Percentiles rank a stretch among this genome's conserved stretches.
These are phyloP conservation scores for Sylvia borin DNA, from an alignment of 2,797 vertebrate genomes.

Conservation along the genomic window DNA sequence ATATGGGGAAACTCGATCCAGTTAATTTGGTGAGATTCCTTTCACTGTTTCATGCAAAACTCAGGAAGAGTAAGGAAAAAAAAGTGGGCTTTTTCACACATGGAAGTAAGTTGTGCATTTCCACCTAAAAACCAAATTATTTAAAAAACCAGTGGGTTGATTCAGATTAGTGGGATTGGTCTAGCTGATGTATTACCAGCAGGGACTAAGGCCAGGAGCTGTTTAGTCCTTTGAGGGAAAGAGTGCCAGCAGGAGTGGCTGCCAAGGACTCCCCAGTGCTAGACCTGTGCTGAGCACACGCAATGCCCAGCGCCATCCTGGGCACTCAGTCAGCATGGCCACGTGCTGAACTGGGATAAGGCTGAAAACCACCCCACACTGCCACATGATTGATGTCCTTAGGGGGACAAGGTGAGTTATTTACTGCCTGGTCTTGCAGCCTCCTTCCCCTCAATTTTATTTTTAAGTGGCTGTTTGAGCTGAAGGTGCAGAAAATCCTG, in stretches of 20 bases:
- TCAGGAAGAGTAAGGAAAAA: not conserved
- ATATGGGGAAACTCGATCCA: not conserved
- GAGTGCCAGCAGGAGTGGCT: not conserved
- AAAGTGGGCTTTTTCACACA: accelerated
- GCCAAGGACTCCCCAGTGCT: not conserved
- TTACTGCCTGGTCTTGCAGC: not conserved
- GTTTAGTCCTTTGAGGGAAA: slow-evolving; percentile 4
- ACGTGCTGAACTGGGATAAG: not conserved
- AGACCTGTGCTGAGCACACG: not conserved
- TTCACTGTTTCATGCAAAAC: not conserved
- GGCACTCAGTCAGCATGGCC: accelerated
- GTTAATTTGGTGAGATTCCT: not conserved
- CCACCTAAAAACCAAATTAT: not conserved
- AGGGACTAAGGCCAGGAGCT: not conserved
- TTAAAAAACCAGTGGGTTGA: not conserved
- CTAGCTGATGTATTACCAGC: not conserved
- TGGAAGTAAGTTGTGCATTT: not conserved
- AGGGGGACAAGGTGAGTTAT: not conserved
- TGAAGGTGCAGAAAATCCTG: not conserved
- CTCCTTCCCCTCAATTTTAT: not conserved
- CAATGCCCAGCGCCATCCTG: accelerated
- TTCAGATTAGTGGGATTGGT: not conserved
- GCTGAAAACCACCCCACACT: not conserved
- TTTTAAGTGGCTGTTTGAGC: not conserved
- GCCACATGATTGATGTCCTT: not conserved